Evolutionary conservation across 2,113 vertebrate species (phyloP).

Genomic region (Notarius quadriscutis): DNA sequence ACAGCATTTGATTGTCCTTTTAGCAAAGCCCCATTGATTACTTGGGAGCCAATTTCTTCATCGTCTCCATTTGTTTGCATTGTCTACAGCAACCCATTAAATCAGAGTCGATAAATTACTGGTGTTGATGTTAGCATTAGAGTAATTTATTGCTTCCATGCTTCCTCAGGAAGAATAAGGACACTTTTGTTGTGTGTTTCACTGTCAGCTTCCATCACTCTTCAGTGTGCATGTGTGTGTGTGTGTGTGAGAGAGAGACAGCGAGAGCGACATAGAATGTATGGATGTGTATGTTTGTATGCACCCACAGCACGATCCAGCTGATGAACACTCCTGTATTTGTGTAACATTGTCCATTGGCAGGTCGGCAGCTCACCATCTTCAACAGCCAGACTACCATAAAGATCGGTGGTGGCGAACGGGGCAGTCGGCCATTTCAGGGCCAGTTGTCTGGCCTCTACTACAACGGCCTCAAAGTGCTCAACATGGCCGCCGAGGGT

Average conservation of each 20-base stretch:
- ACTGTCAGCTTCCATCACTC: constrained; percentile 42
- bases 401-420: constrained; percentile 92
- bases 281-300: constrained; percentile 54
- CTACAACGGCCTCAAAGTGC: constrained; percentile 99
- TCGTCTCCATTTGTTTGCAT: constrained; percentile 67
- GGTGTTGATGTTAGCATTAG: constrained; percentile 73
- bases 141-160: constrained; percentile 90
- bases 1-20: constrained; percentile 80
- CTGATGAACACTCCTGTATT: constrained; percentile 85
- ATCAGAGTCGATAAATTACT: constrained; percentile 85
- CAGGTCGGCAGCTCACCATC: constrained; percentile 99
- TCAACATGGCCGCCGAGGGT: constrained; percentile 98
- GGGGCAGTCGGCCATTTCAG: constrained; percentile 88
- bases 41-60: constrained; percentile 38
- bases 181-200: constrained; percentile 58
- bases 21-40: constrained; percentile 72
- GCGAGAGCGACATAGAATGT: constrained; percentile 28
- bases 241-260: constrained; percentile 36
- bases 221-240: constrained; percentile 46
- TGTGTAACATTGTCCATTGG: constrained; percentile 82
- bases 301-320: constrained; percentile 61
- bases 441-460: constrained; percentile 98
- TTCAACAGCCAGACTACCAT: constrained; percentile 99
- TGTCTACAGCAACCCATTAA: constrained; percentile 80
- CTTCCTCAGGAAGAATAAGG: constrained; percentile 79